phyloP scores from a whole-genome alignment of 2,888 invertebrate species.

The Xestia sexstrigata region DNA sequence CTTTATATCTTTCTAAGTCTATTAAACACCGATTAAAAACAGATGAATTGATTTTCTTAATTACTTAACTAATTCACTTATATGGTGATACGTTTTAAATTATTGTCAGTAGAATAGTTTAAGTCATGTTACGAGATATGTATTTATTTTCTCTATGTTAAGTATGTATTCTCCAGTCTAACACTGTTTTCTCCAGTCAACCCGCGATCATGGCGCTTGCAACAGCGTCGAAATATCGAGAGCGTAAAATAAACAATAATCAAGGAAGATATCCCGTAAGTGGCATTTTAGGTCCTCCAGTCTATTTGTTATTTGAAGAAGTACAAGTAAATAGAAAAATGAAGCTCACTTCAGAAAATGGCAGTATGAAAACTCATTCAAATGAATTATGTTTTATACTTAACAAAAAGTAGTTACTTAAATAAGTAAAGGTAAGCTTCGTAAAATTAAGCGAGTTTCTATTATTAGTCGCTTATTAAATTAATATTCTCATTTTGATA shows the following conservation, averaged over 20 bases:
- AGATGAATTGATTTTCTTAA: constrained; percentile 15
- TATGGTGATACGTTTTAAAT: background rate
- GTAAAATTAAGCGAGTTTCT: constrained; percentile 59
- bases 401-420: constrained; percentile 38
- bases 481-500: constrained; percentile 26
- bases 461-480: constrained; percentile 31
- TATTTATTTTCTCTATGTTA: no score
- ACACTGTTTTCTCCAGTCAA: no score
- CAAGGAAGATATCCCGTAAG: no score
- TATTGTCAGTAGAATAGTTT: background rate
- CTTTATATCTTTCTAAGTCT: constrained; percentile 17
- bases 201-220: no score
- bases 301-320: no score
- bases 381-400: constrained; percentile 66
- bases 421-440: constrained; percentile 58
- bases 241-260: no score
- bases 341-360: constrained; percentile 62
- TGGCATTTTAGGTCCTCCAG: no score
- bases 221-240: no score
- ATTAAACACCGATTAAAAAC: constrained; percentile 36
- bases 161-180: no score
- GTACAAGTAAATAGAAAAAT: constrained; percentile 38
- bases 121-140: background rate
- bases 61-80: background rate
- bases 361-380: constrained; percentile 71